Evolutionary conservation across 2,888 invertebrate genomes (phyloP), one percentile per base, ranked within the genome.

Genomic region (Anoplius nigerrimus): DNA sequence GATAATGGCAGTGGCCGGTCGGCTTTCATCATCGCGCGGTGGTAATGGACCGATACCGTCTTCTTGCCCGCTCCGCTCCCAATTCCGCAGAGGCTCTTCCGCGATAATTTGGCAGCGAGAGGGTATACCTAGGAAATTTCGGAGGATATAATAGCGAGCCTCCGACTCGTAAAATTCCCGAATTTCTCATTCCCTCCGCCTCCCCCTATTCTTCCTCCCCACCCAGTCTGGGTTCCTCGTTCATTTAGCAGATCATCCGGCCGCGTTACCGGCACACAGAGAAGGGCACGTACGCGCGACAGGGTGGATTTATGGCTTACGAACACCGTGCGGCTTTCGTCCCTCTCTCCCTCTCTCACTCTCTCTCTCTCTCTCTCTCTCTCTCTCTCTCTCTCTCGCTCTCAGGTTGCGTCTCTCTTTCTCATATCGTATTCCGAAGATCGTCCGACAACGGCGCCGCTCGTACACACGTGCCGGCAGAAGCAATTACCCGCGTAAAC

Each of bases 401-500:
- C 54, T 22, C 43, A 46, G 34, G 53, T 22, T n/a, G n/a, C n/a
- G 3, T 48, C 48, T 48, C 48, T 63, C 51, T 4, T 46, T 62
- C 59, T 59, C 34, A 55, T 58, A 48, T 48, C 63, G 68, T 65
- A 72, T 67, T 66, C 63, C 58, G 54, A 65, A 62, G 65, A 59
- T 48, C 64, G 71, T 64, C 61, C 61, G 43, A 45, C 58, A 65
- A 51, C 52, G 59, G 15, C 22, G 43, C 13, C 21, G 16, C 48
- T 48, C 18, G 48, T 18, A 59, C 69, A 52, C 67, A 59, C 67
- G 75, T 69, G 72, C 61, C 66, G 54, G 56, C n/a, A 46, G 60
- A 76, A 78, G 69, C 78, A 76, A 76, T 76, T 76, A 78, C 66
- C 61, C 67, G 63, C 61, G 74, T 69, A 72, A 75, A 75, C 61